Evolutionary conservation across 2,888 invertebrate species (phyloP).

Genomic region (Sinotaia quadrata): DNA sequence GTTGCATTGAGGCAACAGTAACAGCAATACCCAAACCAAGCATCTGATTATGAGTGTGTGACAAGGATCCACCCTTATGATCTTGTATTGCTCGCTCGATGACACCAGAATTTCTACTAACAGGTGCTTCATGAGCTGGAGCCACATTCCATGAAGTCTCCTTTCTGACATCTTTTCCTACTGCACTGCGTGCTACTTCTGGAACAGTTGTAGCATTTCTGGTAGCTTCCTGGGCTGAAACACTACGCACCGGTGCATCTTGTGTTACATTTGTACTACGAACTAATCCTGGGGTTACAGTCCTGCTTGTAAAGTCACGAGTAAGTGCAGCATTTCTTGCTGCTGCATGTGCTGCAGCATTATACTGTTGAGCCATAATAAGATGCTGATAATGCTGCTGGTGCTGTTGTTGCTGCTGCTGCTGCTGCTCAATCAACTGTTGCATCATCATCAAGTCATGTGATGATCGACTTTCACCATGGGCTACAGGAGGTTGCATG

Average conservation of each 20-base stretch:
- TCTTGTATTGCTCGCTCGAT: constrained; percentile 7
- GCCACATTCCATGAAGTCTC: not conserved
- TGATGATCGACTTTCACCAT: constrained; percentile 28
- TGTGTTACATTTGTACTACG: too few species aligned
- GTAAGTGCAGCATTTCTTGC: constrained; percentile 21
- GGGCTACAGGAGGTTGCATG: constrained; percentile 11
- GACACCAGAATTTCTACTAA: too few species aligned
- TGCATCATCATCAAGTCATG: constrained; percentile 29
- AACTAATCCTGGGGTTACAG: too few species aligned
- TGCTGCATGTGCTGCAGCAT: constrained; percentile 23
- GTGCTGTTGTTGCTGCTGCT: constrained; percentile 48
- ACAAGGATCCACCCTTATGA: not conserved
- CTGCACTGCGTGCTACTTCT: constrained; percentile 6
- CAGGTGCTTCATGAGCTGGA: too few species aligned
- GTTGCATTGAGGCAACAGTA: constrained; percentile 12
- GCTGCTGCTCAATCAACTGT: constrained; percentile 38
- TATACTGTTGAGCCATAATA: constrained; percentile 12
- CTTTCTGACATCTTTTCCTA: constrained; percentile 15
- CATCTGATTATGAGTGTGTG: constrained; percentile 9
- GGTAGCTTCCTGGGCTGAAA: not conserved
- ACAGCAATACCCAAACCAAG: constrained; percentile 16
- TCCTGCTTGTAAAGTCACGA: not conserved
- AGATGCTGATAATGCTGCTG: constrained; percentile 44
- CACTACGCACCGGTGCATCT: not conserved
- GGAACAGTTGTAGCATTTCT: not conserved